Percentiles rank a stretch among this genome's conserved stretches.
Evolutionary conservation across 2,888 invertebrate genomes (phyloP).

Genomic region (Clitarchus hookeri): DNA sequence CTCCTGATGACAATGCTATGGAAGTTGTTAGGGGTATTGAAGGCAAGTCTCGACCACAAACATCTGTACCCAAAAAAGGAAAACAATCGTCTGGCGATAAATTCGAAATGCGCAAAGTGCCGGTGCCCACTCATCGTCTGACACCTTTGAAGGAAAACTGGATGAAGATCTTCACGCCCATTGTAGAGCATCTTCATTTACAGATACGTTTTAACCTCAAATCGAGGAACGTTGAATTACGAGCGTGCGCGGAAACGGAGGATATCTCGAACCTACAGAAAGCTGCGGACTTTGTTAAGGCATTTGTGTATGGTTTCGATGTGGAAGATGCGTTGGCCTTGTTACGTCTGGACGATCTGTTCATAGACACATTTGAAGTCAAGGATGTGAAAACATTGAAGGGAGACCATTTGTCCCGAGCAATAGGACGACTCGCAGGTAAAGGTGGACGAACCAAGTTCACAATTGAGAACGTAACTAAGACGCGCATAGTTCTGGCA

Average conservation of each 20-base stretch:
- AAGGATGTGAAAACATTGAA: slow-evolving; percentile 94
- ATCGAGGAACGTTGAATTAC: slow-evolving; percentile 87
- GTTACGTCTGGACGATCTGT: slow-evolving; percentile 92
- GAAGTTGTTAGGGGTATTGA: slow-evolving; percentile 70
- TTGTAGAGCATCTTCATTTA: slow-evolving; percentile 92
- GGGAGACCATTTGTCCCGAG: slow-evolving; percentile 94
- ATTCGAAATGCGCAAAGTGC: slow-evolving; percentile 70
- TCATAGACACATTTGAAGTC: slow-evolving; percentile 95
- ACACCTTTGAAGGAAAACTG: slow-evolving; percentile 95
- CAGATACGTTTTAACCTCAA: slow-evolving; percentile 94
- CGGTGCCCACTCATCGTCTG: slow-evolving; percentile 93
- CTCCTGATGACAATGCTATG: slow-evolving; percentile 61
- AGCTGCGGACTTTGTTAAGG: slow-evolving; percentile 97
- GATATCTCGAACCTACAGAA: slow-evolving; percentile 93
- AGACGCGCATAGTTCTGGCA: slow-evolving; percentile 96
- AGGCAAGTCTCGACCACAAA: slow-evolving; percentile 55
- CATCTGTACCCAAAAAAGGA: slow-evolving; percentile 55
- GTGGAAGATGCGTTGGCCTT: slow-evolving; percentile 96
- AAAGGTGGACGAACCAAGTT: slow-evolving; percentile 97
- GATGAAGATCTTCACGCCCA: slow-evolving; percentile 94
- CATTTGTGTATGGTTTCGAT: slow-evolving; percentile 95
- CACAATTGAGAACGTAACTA: slow-evolving; percentile 98
- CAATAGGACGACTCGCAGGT: slow-evolving; percentile 96
- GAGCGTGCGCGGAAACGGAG: slow-evolving; percentile 69
- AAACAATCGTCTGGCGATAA: slow-evolving; percentile 55